Base-by-base conservation (phyloP, 2,113 vertebrate genomes). In the Ceratotherium simum region DNA sequence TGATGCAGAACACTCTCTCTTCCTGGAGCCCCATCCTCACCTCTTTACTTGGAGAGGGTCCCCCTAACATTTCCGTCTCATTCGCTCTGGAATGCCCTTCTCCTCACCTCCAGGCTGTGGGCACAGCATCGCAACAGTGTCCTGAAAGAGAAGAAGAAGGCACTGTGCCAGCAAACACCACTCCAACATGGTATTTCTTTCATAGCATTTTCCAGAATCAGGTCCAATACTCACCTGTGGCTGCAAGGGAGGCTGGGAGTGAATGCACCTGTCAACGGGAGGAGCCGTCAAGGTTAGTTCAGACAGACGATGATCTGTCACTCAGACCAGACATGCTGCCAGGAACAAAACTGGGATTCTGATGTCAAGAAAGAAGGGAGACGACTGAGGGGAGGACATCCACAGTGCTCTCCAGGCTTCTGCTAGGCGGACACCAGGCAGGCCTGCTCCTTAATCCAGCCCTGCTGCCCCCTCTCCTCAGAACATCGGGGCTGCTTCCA, bases 211-310 rank as follows among this genome's bases (percentile, higher is more conserved):
- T 64, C 17, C 27, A 89, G 31, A 95, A 51, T 73, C 70, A 42
- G 14, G 7, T 73, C 39, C 75, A 92, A 92, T 27, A 69, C 6
- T 60, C 7, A 84, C 60, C 3, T 65, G 27, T 75, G 95, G 90
- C 58, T 88, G 51, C 73, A 90, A 96, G 39, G 8, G 79, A 92
- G 10, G 42, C 48, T 91, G 27, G 18, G 27, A 87, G 96, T 64
- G 11, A 84, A 92, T 76, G 2, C 7, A 31, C 64, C 12, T 67
- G 39, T 48, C 76, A 42, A 84, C 91, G 29, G 60, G 60, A 93
- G 79, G 23, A 9, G 31, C n/a, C 46, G 33, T 27, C 17, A 95
- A 80, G 21, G 72, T 86, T 39, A 90, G 21, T 90, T 75, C 48
- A 78, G 58, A 70, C 27, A 48, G 65, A 96, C 79, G 17, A 75